Evolutionary conservation across 37 sponge, comb jelly and placozoan genomes (phyloP).

Genomic region (Oopsacas minuta): DNA sequence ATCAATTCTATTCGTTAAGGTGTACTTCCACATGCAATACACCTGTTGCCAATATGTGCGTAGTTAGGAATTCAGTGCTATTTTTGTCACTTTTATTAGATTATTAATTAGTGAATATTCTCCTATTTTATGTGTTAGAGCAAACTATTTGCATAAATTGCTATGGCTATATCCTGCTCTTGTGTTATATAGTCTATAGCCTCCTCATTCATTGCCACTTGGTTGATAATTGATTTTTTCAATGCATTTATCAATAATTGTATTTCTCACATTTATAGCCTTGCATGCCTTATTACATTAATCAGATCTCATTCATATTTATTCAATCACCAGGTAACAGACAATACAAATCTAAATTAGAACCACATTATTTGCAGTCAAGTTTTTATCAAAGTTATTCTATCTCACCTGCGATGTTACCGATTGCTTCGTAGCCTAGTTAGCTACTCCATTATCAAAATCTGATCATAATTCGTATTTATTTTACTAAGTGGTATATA

Average conservation of each 20-base stretch:
- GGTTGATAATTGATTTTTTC: not conserved
- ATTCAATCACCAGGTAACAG: not conserved
- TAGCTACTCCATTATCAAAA: no score
- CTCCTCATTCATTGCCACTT: not conserved
- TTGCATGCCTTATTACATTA: not conserved
- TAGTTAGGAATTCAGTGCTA: not conserved
- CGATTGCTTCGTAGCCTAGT: not conserved
- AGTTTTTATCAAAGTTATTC: not conserved
- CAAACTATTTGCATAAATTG: not conserved
- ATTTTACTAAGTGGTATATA: no score
- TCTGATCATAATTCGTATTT: no score
- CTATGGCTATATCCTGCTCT: not conserved
- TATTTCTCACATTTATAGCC: not conserved
- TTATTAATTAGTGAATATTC: not conserved
- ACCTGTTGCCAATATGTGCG: not conserved
- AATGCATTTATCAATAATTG: not conserved
- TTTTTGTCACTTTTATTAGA: not conserved
- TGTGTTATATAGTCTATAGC: not conserved
- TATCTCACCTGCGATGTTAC: no score
- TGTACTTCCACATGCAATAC: not conserved
- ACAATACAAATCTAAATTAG: not conserved
- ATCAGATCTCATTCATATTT: not conserved
- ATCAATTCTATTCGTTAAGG: not conserved
- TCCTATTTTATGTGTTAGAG: not conserved
- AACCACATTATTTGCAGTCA: not conserved